Conservation (phyloP, 2,113 vertebrate species). For the Gobio gobio region DNA sequence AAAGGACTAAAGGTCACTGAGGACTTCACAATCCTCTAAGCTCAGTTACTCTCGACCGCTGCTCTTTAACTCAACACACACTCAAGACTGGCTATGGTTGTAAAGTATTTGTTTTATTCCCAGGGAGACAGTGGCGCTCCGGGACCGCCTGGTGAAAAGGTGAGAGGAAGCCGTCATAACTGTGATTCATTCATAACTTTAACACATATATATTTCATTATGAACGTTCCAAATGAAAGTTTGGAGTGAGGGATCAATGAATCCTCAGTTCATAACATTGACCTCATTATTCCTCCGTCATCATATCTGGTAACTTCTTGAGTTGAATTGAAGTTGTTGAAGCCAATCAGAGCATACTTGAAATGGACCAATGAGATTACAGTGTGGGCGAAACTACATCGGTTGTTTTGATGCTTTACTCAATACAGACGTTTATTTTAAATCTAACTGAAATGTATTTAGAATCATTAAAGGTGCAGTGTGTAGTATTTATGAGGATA, state of each 20-base stretch:
- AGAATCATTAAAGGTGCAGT: background rate
- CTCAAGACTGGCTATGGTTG: background rate
- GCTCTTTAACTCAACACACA: background rate
- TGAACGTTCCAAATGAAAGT: background rate
- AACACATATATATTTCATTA: background rate
- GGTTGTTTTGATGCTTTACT: background rate
- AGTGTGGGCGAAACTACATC: background rate
- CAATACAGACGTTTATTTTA: background rate
- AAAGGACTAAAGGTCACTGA: constrained; percentile 75
- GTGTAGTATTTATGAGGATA: too few species aligned
- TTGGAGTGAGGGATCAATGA: background rate
- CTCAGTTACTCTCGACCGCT: too few species aligned
- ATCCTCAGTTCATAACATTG: background rate
- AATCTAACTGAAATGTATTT: background rate
- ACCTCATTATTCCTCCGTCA: too few species aligned
- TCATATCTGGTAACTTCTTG: too few species aligned
- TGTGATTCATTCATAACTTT: background rate
- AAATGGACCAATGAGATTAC: background rate
- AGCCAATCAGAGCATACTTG: background rate
- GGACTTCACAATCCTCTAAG: background rate
- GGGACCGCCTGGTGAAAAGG: constrained; percentile 80
- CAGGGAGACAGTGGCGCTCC: constrained; percentile 84
- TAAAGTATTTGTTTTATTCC: background rate
- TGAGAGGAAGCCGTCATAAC: constrained; percentile 66
- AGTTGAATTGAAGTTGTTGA: too few species aligned